phyloP scores from a whole-genome alignment of 64 coral and sea anemone genomes.

The Porites lutea region DNA sequence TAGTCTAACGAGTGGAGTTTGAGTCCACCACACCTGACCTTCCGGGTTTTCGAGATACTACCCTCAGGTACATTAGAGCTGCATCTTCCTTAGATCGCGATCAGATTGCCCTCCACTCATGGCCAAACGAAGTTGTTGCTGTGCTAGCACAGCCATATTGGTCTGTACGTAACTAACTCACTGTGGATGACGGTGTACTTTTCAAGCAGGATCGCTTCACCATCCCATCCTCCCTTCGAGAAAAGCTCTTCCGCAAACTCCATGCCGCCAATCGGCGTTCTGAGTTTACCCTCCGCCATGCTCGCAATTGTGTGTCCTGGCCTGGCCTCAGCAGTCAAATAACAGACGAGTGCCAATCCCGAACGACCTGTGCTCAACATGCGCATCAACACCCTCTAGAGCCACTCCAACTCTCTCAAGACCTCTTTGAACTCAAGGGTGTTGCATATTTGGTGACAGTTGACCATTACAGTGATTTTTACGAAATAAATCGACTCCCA shows the following conservation, averaged over 20 bases:
- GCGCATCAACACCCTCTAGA: constrained; percentile 46
- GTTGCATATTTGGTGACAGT: constrained; percentile 25
- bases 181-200: background rate
- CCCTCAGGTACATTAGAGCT: constrained; percentile 45
- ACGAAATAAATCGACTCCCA: constrained; percentile 55
- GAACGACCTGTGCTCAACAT: constrained; percentile 54
- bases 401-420: constrained; percentile 60
- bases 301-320: constrained; percentile 28
- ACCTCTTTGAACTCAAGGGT: constrained; percentile 71
- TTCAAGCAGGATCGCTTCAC: too few relatives aligned
- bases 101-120: constrained; percentile 16
- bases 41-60: constrained; percentile 34
- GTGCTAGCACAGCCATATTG: constrained; percentile 58
- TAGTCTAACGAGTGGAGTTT: constrained; percentile 29
- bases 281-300: background rate
- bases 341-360: constrained; percentile 28
- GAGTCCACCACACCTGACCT: background rate
- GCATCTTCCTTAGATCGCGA: constrained; percentile 41
- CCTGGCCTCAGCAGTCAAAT: constrained; percentile 35
- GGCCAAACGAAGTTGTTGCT: constrained; percentile 31
- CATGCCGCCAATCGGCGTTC: background rate
- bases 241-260: too few relatives aligned
- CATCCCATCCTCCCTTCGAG: too few relatives aligned
- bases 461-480: constrained; percentile 73
- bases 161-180: constrained; percentile 61